A percentile compares a stretch with the other conserved stretches of the same genome.
Conservation (phyloP, 2,797 vertebrate species). For the Pempheris klunzingeri region DNA sequence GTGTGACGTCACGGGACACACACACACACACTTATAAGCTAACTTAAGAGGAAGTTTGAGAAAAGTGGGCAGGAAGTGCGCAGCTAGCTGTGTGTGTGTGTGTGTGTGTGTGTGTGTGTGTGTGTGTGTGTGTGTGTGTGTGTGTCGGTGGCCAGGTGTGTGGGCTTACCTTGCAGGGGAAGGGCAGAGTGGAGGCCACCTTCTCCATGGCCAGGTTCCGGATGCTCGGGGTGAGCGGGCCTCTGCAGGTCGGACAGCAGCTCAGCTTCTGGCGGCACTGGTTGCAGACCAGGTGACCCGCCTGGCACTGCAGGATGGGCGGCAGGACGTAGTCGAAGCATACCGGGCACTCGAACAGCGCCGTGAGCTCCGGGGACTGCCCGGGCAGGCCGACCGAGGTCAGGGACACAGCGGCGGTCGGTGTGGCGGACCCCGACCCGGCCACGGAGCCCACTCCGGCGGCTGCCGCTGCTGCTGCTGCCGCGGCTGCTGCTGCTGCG, state of each 20-base stretch:
- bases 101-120: background rate
- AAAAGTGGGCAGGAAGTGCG: background rate
- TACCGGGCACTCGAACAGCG: constrained; percentile 86
- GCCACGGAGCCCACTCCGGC: constrained; percentile 72
- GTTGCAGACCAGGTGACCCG: constrained; percentile 86
- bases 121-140: background rate
- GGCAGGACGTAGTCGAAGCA: constrained; percentile 88
- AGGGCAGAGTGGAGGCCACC: constrained; percentile 85
- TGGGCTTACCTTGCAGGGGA: constrained; percentile 86
- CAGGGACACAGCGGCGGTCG: constrained; percentile 70
- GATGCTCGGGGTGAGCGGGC: constrained; percentile 85
- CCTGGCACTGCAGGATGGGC: constrained; percentile 87
- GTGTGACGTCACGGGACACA: constrained; percentile 21
- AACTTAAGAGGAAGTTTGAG: constrained; percentile 13
- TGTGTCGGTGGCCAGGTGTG: background rate
- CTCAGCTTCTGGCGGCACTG: constrained; percentile 86
- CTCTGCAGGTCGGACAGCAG: constrained; percentile 86
- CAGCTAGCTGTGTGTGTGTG: background rate
- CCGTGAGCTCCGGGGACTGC: constrained; percentile 83
- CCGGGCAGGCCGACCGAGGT: constrained; percentile 60
- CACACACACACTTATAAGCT: constrained; percentile 30
- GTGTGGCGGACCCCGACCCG: constrained; percentile 62
- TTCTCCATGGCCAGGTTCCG: constrained; percentile 88
- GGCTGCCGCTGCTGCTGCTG: constrained; percentile 46
- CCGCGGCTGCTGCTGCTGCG: constrained; percentile 44